Conservation (phyloP, 1,140 invertebrate genomes). For the Zaprionus kolodkinae region DNA sequence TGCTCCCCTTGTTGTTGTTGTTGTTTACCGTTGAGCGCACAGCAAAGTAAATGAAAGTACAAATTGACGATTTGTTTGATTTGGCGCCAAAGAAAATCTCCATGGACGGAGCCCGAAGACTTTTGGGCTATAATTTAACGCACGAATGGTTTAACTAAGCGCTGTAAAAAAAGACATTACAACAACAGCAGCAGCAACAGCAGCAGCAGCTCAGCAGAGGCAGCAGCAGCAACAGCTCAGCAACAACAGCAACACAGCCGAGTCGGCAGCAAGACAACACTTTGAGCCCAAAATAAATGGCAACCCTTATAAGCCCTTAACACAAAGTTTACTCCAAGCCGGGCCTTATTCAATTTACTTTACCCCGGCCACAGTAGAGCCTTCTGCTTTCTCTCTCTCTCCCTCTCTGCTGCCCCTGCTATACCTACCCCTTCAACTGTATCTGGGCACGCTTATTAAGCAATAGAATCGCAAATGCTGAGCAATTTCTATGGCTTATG, state of each 20-base stretch:
- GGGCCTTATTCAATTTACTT: conserved; percentile 62
- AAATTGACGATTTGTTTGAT: conserved; percentile 82
- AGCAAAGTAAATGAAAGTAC: conserved; percentile 80
- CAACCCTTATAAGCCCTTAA: conserved; percentile 64
- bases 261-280: conserved; percentile 3
- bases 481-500: conserved; percentile 59
- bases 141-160: conserved; percentile 75
- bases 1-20: conserved; percentile 11
- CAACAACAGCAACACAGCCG: conserved; percentile 21
- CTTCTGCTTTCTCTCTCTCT: too few species aligned
- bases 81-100: conserved; percentile 69
- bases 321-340: conserved; percentile 46
- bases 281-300: conserved; percentile 49
- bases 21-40: conserved; percentile 55
- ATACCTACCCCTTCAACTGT: too few species aligned
- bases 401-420: too few species aligned
- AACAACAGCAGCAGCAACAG: conserved; percentile 32
- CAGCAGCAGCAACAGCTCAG: too few species aligned
- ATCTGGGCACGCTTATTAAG: conserved; percentile 61
- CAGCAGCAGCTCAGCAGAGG: not conserved
- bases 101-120: conserved; percentile 36
- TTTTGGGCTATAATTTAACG: conserved; percentile 79
- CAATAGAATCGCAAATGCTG: conserved; percentile 64
- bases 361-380: not conserved
- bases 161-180: conserved; percentile 59